A percentile compares a stretch with the other conserved stretches of the same genome.
These are phyloP conservation scores for Drosophila meridiana DNA, from an alignment of 2,888 invertebrate genomes.

Conservation along the genomic window DNA sequence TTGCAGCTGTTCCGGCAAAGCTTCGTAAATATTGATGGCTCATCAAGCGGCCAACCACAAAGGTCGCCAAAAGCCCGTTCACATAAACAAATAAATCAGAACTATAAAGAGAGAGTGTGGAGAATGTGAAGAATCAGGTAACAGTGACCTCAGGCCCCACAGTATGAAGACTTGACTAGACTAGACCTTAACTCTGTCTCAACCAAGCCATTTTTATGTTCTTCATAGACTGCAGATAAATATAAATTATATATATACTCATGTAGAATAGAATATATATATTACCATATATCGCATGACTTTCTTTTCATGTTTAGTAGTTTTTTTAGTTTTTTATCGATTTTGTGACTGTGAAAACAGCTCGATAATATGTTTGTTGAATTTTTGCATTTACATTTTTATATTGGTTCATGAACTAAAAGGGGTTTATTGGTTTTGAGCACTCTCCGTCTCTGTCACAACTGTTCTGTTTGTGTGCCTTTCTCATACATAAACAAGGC, in stretches of 20 bases:
- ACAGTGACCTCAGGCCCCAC: no score
- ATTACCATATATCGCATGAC: background rate
- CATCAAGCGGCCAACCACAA: constrained; percentile 13
- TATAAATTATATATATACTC: background rate
- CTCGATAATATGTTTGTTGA: background rate
- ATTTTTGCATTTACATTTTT: background rate
- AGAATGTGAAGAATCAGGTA: background rate
- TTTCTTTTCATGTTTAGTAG: background rate
- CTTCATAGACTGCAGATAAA: background rate
- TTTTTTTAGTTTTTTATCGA: background rate
- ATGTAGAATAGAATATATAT: background rate
- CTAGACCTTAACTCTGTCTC: background rate
- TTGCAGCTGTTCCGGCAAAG: constrained; percentile 11
- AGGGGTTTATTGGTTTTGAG: background rate
- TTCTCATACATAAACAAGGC: background rate
- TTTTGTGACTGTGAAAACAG: background rate
- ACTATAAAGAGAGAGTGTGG: background rate
- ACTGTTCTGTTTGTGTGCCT: background rate
- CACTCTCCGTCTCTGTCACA: background rate
- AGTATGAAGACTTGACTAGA: background rate
- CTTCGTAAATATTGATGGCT: constrained; percentile 53
- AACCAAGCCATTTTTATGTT: background rate
- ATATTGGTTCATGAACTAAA: background rate
- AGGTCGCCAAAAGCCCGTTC: background rate
- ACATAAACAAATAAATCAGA: constrained; percentile 9